phyloP scores from a whole-genome alignment of 37 sponge, comb jelly and placozoan species.

The Oopsacas minuta region DNA sequence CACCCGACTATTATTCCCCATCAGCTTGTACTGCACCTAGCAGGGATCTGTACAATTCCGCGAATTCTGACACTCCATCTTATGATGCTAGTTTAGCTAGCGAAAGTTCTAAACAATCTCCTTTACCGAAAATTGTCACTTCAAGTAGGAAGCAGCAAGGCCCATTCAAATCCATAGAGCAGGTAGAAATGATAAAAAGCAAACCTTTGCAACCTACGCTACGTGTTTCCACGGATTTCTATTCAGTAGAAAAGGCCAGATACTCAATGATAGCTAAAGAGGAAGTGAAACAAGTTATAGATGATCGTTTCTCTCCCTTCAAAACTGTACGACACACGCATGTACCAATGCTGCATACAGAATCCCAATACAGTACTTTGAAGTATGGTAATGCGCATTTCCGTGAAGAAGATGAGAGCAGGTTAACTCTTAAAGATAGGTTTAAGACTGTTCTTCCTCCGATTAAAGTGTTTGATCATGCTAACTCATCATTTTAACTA shows the following conservation, averaged over 20 bases:
- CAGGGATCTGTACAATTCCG: neutral
- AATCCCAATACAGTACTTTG: conserved; percentile 23
- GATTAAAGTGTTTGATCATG: neutral
- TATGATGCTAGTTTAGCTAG: neutral
- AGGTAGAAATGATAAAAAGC: conserved; percentile 32
- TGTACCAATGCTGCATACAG: conserved; percentile 28
- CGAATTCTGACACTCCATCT: neutral
- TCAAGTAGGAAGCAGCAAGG: conserved; percentile 26
- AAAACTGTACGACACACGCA: neutral
- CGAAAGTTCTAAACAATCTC: neutral
- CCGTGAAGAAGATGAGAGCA: conserved; percentile 19
- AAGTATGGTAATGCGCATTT: conserved; percentile 35
- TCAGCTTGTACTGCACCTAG: neutral
- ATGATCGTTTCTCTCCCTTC: conserved; percentile 34
- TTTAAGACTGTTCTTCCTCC: neutral
- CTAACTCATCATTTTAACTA: neutral
- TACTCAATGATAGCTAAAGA: conserved; percentile 27
- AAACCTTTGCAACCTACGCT: conserved; percentile 42
- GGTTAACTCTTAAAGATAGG: neutral
- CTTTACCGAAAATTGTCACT: neutral
- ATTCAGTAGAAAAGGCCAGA: conserved; percentile 43
- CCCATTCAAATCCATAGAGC: conserved; percentile 37
- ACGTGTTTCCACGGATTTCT: conserved; percentile 37
- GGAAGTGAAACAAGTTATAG: conserved; percentile 30
- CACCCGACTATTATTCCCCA: neutral